Conservation (phyloP, 2,888 invertebrate genomes). For the Brenthis ino region DNA sequence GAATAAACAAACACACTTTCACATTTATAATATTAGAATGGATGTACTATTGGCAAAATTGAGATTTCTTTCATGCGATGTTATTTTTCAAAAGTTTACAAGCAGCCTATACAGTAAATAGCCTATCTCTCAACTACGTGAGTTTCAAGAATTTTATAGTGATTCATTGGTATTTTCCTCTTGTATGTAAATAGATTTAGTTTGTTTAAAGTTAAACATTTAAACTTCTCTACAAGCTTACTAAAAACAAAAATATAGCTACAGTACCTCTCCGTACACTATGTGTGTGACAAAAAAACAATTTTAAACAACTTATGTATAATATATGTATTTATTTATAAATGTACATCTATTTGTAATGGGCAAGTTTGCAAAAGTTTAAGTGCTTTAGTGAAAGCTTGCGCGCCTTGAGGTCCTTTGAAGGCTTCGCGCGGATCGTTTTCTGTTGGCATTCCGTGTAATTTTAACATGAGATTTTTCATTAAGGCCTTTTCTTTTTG, state of each 20-base stretch:
- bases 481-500: conserved; percentile 55
- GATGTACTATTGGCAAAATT: no score
- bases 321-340: no score
- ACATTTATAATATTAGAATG: no score
- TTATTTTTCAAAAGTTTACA: no score
- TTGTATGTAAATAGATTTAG: neutral
- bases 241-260: no score
- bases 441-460: conserved; percentile 50
- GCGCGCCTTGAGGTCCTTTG: conserved; percentile 54
- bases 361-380: conserved; percentile 46
- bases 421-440: conserved; percentile 56
- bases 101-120: conserved; percentile 3
- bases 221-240: no score
- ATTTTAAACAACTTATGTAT: no score
- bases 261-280: no score
- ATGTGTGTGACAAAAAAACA: no score
- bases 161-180: conserved; percentile 5
- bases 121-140: neutral
- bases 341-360: no score
- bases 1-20: no score
- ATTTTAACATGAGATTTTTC: conserved; percentile 53
- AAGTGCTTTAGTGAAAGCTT: conserved; percentile 54
- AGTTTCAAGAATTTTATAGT: conserved; percentile 1
- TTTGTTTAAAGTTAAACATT: conserved; percentile 26
- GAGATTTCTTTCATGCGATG: no score